Evolutionary conservation across 2,113 vertebrate genomes (phyloP), one percentile per base, ranked within the genome.

Genomic region (Strix uralensis): DNA sequence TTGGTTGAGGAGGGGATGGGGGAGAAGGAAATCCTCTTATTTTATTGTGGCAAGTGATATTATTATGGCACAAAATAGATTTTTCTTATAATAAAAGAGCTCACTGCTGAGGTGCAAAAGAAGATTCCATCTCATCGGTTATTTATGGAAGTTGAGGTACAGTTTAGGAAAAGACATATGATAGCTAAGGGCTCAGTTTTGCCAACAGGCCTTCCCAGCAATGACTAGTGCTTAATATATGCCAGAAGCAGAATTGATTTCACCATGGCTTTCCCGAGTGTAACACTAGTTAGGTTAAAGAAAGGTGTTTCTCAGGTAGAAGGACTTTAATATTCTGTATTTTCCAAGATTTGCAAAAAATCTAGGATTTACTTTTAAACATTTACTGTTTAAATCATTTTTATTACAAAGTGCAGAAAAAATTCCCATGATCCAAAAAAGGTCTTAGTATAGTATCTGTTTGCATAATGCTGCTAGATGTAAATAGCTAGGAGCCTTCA

Each of bases 401-500:
- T 57, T 81, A 13, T 52, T 54, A 57, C 25, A 51, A 77, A 91
- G 19, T 29, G 47, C 38, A 71, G 47, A n/a, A 85, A 88, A 72
- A n/a, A 55, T 3, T 27, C n/a, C 54, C 32, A 3, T 8, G 25
- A n/a, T 86, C 46, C 34, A 29, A 2, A n/a, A 83, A 52, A 42
- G 6, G 25, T 58, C 75, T 57, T 54, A 0, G 1, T 58, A 3
- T 46, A 72, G 42, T 46, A 74, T 15, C 80, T 84, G 47, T 84
- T 91, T 67, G 55, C 25, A 20, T 72, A 77, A 82, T 57, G 36
- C 85, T 90, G 70, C 32, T 75, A 25, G 44, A 55, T 67, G 74
- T 72, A 88, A 90, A 90, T 34, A 92, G 52, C 95, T 72, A 30
- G 44, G 44, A 80, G 96, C 93, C 81, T 90, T 63, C 70, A 49